Conservation (phyloP, 2,113 vertebrate genomes). For the Hemichromis elongatus region DNA sequence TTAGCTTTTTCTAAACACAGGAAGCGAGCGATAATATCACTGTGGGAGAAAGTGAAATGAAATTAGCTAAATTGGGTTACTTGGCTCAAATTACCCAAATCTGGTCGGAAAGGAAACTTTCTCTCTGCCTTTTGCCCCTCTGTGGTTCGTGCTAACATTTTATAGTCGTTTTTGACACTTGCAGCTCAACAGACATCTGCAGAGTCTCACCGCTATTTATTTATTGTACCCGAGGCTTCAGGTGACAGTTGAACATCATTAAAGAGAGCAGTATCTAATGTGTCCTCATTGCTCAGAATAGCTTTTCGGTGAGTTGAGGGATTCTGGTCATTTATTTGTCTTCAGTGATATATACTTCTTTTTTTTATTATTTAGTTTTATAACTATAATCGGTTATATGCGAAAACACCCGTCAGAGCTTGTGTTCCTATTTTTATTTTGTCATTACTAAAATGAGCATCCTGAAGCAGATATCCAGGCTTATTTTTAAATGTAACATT, state of each 20-base stretch:
- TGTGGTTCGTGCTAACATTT: neutral
- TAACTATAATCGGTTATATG: neutral
- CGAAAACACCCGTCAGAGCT: neutral
- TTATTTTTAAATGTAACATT: neutral
- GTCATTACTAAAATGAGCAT: constrained; percentile 14
- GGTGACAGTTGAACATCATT: neutral
- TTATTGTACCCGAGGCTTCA: constrained; percentile 25
- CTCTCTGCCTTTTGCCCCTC: neutral
- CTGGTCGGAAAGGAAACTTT: constrained; percentile 32
- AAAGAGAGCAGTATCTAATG: neutral
- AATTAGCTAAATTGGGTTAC: constrained; percentile 68
- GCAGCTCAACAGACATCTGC: neutral
- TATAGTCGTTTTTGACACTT: neutral
- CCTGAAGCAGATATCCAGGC: constrained; percentile 21
- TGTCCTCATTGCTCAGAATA: neutral
- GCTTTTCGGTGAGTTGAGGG: neutral
- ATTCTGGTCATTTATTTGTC: neutral
- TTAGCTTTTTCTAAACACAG: constrained; percentile 55
- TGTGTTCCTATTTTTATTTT: neutral
- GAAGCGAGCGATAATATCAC: constrained; percentile 56
- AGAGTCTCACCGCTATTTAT: constrained; percentile 25
- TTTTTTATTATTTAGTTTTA: neutral
- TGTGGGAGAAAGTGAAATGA: constrained; percentile 67
- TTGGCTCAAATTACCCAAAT: constrained; percentile 50
- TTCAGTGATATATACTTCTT: neutral